Evolutionary conservation across 2,888 invertebrate species (phyloP).

Genomic region (Shargacucullia verbasci): DNA sequence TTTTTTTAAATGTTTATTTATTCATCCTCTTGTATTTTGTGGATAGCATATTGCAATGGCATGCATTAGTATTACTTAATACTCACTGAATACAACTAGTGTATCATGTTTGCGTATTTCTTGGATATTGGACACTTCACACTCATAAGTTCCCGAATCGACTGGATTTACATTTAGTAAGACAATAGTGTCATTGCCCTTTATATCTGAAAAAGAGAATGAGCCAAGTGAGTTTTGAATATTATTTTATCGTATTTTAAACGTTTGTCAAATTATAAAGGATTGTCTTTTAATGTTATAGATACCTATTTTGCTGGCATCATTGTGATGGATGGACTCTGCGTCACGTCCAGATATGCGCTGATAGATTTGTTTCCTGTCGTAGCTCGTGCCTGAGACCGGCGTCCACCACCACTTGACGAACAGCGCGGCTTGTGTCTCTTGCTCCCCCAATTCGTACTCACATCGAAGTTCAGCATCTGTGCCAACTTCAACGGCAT

Average conservation of each 20-base stretch:
- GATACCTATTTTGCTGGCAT: slow-evolving; percentile 64
- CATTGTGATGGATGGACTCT: slow-evolving; percentile 50
- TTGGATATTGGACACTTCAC: slow-evolving; percentile 71
- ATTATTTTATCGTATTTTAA: neutral
- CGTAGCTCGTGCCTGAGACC: slow-evolving; percentile 55
- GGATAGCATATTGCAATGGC: too few species aligned
- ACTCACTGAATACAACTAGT: slow-evolving; percentile 80
- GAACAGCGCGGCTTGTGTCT: slow-evolving; percentile 60
- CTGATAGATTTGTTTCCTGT: slow-evolving; percentile 72
- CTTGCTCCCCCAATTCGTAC: slow-evolving; percentile 59
- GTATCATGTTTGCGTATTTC: slow-evolving; percentile 67
- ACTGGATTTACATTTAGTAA: slow-evolving; percentile 65
- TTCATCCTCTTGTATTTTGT: too few species aligned
- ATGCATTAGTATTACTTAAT: neutral
- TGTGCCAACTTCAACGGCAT: slow-evolving; percentile 65
- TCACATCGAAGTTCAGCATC: slow-evolving; percentile 70
- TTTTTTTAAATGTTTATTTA: too few species aligned
- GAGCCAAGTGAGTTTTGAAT: neutral
- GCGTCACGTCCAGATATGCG: slow-evolving; percentile 62
- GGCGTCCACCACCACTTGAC: slow-evolving; percentile 83
- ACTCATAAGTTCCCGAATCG: slow-evolving; percentile 78
- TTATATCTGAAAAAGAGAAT: slow-evolving; percentile 69
- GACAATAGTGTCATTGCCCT: slow-evolving; percentile 70
- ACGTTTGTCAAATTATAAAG: neutral
- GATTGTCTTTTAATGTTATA: neutral